Percentiles rank a stretch among this genome's conserved stretches.
Conservation (phyloP, 1,140 invertebrate genomes). For the Eulimnadia texana region DNA sequence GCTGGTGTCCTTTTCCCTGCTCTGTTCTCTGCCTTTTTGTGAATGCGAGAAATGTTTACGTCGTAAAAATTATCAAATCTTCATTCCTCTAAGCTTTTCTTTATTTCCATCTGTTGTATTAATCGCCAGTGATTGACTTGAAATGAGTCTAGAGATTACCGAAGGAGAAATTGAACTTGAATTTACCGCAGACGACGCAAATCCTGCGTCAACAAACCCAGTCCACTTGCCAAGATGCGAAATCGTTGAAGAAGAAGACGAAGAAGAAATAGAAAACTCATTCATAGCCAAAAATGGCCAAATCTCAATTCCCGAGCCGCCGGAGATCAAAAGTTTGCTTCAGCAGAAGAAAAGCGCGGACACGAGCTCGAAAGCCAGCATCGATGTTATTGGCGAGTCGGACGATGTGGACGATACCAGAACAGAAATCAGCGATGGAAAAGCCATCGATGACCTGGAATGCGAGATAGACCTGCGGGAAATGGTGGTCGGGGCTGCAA, state of each 20-base stretch:
- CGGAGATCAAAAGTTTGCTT: not conserved
- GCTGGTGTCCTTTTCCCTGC: no score
- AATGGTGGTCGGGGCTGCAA: conserved; percentile 27
- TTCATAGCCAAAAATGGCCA: not conserved
- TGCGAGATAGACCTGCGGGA: not conserved
- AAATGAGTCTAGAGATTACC: not conserved
- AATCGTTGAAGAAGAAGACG: not conserved
- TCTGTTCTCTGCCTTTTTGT: no score
- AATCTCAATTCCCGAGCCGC: not conserved
- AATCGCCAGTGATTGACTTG: no score
- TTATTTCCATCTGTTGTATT: no score
- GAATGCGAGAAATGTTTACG: no score
- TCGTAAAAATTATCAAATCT: no score
- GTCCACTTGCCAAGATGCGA: no score
- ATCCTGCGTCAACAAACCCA: not conserved
- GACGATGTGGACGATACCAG: not conserved
- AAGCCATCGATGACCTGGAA: not conserved
- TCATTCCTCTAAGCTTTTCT: no score
- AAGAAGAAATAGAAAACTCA: not conserved
- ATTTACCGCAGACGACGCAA: not conserved
- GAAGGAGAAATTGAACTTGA: not conserved
- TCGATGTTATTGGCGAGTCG: not conserved
- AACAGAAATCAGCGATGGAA: not conserved
- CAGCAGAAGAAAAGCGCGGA: not conserved
- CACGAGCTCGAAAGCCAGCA: not conserved